Percentiles rank a stretch among this genome's conserved stretches.
These are phyloP conservation scores for Leucophenga montana DNA, from an alignment of 2,888 invertebrate species.

Conservation along the genomic window DNA sequence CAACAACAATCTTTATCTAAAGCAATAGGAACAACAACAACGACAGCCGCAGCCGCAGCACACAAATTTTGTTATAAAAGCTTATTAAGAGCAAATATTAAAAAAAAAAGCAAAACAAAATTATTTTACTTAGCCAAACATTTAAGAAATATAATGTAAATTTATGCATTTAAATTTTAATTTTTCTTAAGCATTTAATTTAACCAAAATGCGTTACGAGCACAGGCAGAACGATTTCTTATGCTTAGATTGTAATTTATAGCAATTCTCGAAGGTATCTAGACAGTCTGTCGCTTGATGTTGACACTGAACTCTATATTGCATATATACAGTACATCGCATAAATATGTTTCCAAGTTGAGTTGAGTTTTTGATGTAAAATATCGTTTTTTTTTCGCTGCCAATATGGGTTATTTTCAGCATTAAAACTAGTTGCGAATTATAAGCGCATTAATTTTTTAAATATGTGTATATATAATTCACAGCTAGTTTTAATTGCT, in stretches of 20 bases:
- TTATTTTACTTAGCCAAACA: conserved; percentile 42
- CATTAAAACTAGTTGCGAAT: no score
- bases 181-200: conserved; percentile 21
- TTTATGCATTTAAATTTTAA: conserved; percentile 41
- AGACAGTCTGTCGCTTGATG: background rate
- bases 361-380: no score
- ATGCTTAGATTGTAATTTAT: conserved; percentile 5
- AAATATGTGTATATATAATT: no score
- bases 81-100: conserved; percentile 50
- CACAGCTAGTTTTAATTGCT: no score
- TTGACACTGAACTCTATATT: background rate
- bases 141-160: conserved; percentile 33
- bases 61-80: conserved; percentile 44
- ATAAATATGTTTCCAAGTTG: no score
- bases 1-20: conserved; percentile 8
- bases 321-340: background rate
- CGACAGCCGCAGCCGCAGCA: conserved; percentile 29
- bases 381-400: no score
- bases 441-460: no score
- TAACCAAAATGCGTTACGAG: conserved; percentile 17
- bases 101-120: conserved; percentile 38
- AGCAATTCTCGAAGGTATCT: background rate
- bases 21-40: conserved; percentile 22
- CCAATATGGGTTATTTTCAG: no score
- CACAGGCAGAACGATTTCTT: background rate